These are phyloP conservation scores for Peromyscus leucopus DNA, from an alignment of 2,113 vertebrate genomes.

Conservation along the genomic window DNA sequence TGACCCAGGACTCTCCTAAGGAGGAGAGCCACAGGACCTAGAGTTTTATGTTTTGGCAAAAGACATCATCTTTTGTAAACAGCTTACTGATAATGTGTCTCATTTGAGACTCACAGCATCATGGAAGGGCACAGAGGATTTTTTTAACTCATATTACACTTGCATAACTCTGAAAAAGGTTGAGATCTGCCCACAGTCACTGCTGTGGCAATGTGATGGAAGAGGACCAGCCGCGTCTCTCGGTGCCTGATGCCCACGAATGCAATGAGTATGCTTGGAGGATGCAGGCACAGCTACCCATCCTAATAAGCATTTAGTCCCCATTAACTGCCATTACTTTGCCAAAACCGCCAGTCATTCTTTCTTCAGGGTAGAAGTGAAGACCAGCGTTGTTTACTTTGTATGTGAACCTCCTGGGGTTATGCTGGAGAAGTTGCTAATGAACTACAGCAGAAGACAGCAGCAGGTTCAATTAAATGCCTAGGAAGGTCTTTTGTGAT, in stretches of 20 bases:
- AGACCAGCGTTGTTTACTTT: neutral
- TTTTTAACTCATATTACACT: neutral
- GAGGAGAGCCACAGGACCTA: neutral
- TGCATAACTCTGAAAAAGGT: neutral
- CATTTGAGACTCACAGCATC: neutral
- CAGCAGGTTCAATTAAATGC: conserved; percentile 1
- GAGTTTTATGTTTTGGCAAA: neutral
- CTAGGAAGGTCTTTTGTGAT: neutral
- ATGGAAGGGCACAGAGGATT: neutral
- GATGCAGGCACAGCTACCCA: neutral
- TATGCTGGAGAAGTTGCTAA: neutral
- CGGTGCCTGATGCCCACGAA: neutral
- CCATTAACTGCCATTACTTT: neutral
- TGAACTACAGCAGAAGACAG: conserved; percentile 11
- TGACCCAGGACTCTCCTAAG: conserved; percentile 13
- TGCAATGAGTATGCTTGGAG: rapidly evolving
- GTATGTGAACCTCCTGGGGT: neutral
- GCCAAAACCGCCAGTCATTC: neutral
- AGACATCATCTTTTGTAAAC: neutral
- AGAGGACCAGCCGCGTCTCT: neutral
- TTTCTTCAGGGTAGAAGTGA: neutral
- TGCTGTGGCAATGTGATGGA: neutral
- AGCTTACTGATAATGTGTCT: neutral
- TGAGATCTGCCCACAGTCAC: neutral
- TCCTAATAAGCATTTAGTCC: neutral